Conservation (phyloP, 2,797 vertebrate genomes). For the Iguana delicatissima region DNA sequence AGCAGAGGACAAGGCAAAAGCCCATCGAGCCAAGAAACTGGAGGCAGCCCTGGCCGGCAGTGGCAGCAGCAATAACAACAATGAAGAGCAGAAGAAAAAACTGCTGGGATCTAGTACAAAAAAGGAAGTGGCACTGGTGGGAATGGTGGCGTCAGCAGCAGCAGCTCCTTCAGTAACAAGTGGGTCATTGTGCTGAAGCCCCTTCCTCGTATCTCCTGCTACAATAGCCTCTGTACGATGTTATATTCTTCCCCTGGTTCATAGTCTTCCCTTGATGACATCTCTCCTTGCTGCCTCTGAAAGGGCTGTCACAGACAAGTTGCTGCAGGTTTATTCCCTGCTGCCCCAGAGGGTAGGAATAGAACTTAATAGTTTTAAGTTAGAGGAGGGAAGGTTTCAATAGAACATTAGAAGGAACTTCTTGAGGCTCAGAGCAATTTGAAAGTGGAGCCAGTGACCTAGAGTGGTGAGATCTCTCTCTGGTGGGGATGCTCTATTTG, state of each 20-base stretch:
- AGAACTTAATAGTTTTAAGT: too few species aligned
- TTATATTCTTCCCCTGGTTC: neutral
- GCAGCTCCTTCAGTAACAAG: conserved; percentile 69
- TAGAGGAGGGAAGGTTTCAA: too few species aligned
- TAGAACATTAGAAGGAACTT: too few species aligned
- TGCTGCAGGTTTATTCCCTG: too few species aligned
- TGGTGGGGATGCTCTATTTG: too few species aligned
- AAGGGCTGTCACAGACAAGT: too few species aligned
- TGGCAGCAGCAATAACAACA: neutral
- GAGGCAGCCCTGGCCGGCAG: conserved; percentile 76
- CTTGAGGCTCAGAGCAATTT: too few species aligned
- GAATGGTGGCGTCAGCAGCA: neutral
- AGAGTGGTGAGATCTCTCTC: too few species aligned
- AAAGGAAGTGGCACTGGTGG: conserved; percentile 77
- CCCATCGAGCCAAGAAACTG: conserved; percentile 86
- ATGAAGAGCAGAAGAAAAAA: conserved; percentile 88
- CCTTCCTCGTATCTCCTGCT: neutral
- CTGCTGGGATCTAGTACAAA: conserved; percentile 72
- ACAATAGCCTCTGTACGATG: neutral
- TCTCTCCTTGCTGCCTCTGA: too few species aligned
- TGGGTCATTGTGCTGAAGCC: conserved; percentile 43
- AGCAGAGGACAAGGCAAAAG: conserved; percentile 94
- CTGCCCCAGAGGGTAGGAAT: too few species aligned
- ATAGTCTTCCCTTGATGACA: too few species aligned
- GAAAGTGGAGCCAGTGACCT: too few species aligned